Percentiles rank a stretch among this genome's conserved stretches.
Evolutionary conservation across 2,113 vertebrate species (phyloP).

Genomic region (Melanerpes formicivorus): DNA sequence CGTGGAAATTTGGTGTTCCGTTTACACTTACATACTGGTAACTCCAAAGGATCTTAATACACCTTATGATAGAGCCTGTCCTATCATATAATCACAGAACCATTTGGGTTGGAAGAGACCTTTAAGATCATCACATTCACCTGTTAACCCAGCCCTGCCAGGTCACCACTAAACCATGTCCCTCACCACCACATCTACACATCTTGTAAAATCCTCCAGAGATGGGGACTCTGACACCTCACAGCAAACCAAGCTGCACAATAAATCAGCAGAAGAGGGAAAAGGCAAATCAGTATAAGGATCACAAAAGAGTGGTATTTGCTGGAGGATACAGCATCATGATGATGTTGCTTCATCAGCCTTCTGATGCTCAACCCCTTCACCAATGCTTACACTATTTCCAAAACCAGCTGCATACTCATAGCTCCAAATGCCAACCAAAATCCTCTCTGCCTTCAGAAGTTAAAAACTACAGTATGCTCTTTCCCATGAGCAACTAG

Average conservation of each 20-base stretch:
- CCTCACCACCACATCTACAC: too few species aligned
- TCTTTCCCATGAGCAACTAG: not conserved
- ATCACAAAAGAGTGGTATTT: not conserved
- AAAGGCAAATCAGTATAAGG: constrained; percentile 32
- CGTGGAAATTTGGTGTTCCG: not conserved
- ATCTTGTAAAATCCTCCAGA: not conserved
- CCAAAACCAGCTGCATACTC: not conserved
- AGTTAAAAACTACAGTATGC: not conserved
- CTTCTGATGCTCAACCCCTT: not conserved
- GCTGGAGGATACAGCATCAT: not conserved
- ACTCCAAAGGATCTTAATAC: not conserved
- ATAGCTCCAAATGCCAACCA: not conserved
- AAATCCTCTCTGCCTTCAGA: not conserved
- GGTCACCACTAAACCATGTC: too few species aligned
- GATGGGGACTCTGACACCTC: not conserved
- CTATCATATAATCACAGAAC: not conserved
- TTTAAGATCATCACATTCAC: not conserved
- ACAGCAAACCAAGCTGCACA: not conserved
- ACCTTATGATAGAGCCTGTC: not conserved
- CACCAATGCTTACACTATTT: not conserved
- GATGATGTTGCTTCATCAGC: not conserved
- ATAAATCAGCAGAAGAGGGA: not conserved
- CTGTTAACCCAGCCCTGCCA: too few species aligned
- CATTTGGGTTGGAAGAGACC: not conserved
- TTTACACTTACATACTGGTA: not conserved